Percentiles rank a stretch among this genome's conserved stretches.
These are phyloP conservation scores for Numida meleagris DNA, from an alignment of 2,113 vertebrate genomes.

Conservation along the genomic window DNA sequence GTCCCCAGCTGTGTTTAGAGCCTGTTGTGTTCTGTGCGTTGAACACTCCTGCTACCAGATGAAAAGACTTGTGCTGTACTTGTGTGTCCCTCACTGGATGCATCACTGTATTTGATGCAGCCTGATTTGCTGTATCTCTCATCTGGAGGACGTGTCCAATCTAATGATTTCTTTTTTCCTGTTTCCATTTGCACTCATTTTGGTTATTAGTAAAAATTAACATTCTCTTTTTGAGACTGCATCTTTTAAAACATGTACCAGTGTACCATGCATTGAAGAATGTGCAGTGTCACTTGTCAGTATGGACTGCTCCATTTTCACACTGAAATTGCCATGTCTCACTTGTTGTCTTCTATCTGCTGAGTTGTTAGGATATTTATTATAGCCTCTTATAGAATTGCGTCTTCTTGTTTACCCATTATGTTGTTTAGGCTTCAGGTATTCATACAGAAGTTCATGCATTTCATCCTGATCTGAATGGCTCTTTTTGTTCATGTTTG, in stretches of 20 bases:
- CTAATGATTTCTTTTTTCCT: neutral
- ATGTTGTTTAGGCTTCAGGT: neutral
- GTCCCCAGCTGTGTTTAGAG: neutral
- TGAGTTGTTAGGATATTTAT: neutral
- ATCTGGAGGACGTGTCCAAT: neutral
- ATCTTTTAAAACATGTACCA: neutral
- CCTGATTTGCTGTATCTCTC: neutral
- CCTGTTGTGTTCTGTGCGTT: neutral
- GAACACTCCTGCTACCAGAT: neutral
- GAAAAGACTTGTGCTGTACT: rapidly evolving
- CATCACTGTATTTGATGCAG: neutral
- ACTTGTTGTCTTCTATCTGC: neutral
- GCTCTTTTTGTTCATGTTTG: neutral
- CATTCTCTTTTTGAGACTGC: neutral
- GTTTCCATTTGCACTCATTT: neutral
- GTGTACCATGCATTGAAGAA: neutral
- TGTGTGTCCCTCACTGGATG: rapidly evolving
- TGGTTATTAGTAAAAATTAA: neutral
- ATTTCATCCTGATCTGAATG: neutral
- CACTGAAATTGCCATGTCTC: neutral
- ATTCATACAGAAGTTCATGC: neutral
- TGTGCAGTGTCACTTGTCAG: neutral
- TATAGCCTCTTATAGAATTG: neutral
- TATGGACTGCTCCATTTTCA: neutral
- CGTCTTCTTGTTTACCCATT: neutral